Evolutionary conservation across 2,888 invertebrate species (phyloP).

Genomic region (Campopleginae sp.): DNA sequence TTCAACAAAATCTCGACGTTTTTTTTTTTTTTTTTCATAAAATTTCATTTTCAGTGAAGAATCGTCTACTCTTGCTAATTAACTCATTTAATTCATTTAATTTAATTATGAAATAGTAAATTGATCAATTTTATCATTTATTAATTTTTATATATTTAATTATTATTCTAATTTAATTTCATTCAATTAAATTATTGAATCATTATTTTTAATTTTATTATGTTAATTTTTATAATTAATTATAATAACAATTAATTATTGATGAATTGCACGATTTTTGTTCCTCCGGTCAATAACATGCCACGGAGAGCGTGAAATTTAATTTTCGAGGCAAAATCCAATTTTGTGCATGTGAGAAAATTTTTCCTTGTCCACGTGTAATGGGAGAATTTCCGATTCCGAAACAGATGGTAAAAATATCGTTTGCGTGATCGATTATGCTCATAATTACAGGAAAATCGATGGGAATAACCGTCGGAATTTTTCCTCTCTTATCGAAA

Average conservation of each 20-base stretch:
- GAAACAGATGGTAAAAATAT: neutral
- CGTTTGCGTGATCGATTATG: neutral
- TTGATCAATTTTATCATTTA: neutral
- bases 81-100: no score
- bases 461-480: constrained; percentile 50
- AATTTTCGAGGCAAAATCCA: neutral
- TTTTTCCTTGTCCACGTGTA: neutral
- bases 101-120: neutral
- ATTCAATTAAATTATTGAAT: no score
- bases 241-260: no score
- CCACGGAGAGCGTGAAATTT: neutral
- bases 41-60: no score
- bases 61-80: no score
- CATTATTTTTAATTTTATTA: no score
- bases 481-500: constrained; percentile 49
- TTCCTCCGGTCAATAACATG: neutral
- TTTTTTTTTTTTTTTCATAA: no score
- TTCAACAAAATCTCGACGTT: no score
- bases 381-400: neutral
- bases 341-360: neutral
- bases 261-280: neutral
- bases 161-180: no score
- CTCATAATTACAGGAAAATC: neutral
- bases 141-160: no score
- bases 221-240: no score